phyloP scores from a whole-genome alignment of 1,140 invertebrate species.

The Pantala flavescens region DNA sequence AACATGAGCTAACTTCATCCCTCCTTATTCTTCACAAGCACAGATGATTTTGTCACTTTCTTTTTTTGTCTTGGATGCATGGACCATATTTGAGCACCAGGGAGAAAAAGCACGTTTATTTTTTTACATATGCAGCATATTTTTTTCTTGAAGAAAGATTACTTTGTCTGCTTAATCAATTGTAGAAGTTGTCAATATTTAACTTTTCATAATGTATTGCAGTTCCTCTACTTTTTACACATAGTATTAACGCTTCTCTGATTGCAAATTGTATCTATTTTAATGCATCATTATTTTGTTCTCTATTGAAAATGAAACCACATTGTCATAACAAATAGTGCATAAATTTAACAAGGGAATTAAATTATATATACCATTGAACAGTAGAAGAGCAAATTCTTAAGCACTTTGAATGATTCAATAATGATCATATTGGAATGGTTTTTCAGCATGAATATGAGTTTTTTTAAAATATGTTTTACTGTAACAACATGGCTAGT shows the following conservation, averaged over 20 bases:
- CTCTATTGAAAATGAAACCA: background rate
- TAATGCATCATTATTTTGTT: background rate
- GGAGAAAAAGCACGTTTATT: slow-evolving; percentile 9
- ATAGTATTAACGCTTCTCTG: background rate
- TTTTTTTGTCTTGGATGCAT: background rate
- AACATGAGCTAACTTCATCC: slow-evolving; percentile 9
- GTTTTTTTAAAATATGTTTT: no score
- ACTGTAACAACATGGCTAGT: no score
- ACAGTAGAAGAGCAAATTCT: background rate
- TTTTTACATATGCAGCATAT: background rate
- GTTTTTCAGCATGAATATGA: no score
- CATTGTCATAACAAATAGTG: background rate
- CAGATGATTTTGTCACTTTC: slow-evolving; percentile 6
- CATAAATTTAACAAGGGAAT: background rate
- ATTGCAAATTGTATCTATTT: background rate
- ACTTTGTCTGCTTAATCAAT: background rate
- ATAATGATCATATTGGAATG: no score
- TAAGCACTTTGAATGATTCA: no score
- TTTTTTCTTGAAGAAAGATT: background rate
- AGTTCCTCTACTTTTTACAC: background rate
- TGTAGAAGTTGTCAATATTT: background rate
- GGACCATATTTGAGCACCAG: slow-evolving; percentile 4
- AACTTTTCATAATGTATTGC: background rate
- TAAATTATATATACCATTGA: background rate
- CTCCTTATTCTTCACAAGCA: background rate